phyloP scores from a whole-genome alignment of 2,797 vertebrate species.

The Limnodromus scolopaceus region DNA sequence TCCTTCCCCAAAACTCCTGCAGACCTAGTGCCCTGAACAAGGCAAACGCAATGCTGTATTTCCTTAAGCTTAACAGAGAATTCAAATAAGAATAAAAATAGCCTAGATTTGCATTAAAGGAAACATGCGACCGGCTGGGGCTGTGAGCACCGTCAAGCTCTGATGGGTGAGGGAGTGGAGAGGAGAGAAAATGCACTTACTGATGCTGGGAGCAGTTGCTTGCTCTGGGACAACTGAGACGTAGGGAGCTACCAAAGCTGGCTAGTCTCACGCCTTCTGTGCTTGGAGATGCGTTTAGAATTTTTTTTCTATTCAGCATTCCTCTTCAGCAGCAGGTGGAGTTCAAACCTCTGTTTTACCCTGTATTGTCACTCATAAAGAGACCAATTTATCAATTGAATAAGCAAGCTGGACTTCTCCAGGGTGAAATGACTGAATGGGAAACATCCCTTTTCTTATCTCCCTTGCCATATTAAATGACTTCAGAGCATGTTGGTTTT shows the following conservation, averaged over 20 bases:
- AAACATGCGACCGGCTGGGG: neutral
- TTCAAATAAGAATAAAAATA: conserved; percentile 61
- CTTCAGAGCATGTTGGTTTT: neutral
- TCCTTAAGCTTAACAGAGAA: neutral
- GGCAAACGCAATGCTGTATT: neutral
- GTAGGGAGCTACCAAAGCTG: neutral
- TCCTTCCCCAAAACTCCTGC: neutral
- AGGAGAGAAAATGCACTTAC: neutral
- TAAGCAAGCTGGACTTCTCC: neutral
- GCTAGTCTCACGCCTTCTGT: accelerated
- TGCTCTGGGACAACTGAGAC: neutral
- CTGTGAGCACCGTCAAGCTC: neutral
- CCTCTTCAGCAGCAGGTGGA: neutral
- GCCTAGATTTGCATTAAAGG: conserved; percentile 52
- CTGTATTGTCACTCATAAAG: neutral
- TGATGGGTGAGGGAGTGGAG: accelerated
- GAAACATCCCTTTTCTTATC: too few relatives aligned
- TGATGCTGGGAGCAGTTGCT: neutral
- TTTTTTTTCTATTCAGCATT: neutral
- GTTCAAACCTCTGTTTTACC: neutral
- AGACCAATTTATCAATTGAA: neutral
- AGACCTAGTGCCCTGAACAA: neutral
- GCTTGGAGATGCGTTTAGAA: neutral
- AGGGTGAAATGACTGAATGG: neutral
- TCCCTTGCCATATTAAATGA: neutral